Evolutionary conservation across 2,113 vertebrate genomes (phyloP).

Genomic region (Stercorarius parasiticus): DNA sequence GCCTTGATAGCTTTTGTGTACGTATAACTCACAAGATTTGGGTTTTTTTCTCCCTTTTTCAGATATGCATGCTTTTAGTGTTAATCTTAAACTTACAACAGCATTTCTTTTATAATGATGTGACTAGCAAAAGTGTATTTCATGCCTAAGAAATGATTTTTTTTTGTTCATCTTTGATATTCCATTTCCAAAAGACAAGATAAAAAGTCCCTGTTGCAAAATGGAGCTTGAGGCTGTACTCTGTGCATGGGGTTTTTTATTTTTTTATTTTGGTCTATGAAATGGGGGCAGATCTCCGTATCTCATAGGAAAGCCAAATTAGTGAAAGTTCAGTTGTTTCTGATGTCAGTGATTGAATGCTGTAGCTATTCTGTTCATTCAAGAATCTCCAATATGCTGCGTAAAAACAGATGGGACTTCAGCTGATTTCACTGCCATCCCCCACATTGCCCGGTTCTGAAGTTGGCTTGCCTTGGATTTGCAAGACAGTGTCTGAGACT

Average conservation of each 20-base stretch:
- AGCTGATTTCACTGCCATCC: not conserved
- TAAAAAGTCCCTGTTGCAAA: not conserved
- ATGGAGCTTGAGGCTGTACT: not conserved
- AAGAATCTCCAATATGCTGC: constrained; percentile 15
- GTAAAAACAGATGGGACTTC: constrained; percentile 34
- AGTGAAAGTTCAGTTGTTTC: constrained; percentile 28
- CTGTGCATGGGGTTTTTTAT: not conserved
- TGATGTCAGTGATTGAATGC: constrained; percentile 13
- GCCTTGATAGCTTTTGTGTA: not conserved
- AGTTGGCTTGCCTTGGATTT: not conserved
- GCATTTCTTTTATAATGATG: not conserved
- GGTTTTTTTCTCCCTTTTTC: not conserved
- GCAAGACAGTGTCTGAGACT: not conserved
- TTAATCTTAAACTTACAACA: too few species aligned
- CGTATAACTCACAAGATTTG: accelerated
- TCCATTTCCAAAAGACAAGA: not conserved
- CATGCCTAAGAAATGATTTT: not conserved
- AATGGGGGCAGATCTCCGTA: constrained; percentile 31
- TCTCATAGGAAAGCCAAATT: constrained; percentile 45
- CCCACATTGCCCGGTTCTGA: not conserved
- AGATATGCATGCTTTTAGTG: not conserved
- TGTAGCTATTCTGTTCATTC: constrained; percentile 25
- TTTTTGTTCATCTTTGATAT: not conserved
- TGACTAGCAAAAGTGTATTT: not conserved
- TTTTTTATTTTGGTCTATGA: not conserved